Evolutionary conservation across 2,113 vertebrate genomes (phyloP).

Genomic region (Castor canadensis): DNA sequence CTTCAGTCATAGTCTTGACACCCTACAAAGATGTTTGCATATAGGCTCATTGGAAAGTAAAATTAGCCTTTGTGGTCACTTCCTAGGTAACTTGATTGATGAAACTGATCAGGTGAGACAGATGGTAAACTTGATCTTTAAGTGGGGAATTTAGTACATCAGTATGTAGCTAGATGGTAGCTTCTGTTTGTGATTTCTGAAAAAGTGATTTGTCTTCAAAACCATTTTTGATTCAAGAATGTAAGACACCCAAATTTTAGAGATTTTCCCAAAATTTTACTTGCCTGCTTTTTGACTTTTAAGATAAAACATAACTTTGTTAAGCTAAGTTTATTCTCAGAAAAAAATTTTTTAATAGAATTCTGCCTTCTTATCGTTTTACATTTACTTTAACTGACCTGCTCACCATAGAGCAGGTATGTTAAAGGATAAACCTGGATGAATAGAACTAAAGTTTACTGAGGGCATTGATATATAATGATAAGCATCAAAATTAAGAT

Average conservation of each 20-base stretch:
- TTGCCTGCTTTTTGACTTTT: slow-evolving; percentile 3
- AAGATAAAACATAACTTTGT: slow-evolving; percentile 20
- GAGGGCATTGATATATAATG: not conserved
- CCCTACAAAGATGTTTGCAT: not conserved
- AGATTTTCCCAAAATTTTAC: slow-evolving; percentile 20
- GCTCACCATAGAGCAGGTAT: not conserved
- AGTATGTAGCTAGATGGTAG: not conserved
- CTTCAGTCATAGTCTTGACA: not conserved
- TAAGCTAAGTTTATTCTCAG: not conserved
- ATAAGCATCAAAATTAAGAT: slow-evolving; percentile 23
- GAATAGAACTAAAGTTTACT: not conserved
- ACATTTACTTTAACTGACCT: not conserved
- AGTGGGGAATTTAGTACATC: not conserved
- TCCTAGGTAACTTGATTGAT: not conserved
- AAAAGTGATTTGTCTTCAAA: slow-evolving; percentile 36
- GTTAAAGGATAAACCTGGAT: not conserved
- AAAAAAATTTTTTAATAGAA: not conserved
- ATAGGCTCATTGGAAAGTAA: slow-evolving; percentile 31
- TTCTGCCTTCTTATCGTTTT: not conserved
- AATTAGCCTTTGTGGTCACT: slow-evolving; percentile 7
- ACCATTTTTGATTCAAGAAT: slow-evolving; percentile 1
- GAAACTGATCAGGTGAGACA: not conserved
- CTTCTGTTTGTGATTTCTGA: slow-evolving; percentile 39
- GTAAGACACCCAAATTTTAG: not conserved
- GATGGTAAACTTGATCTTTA: not conserved